Evolutionary conservation across 2,888 invertebrate species (phyloP), one percentile per base, ranked within the genome.

Genomic region (Automeris io): DNA sequence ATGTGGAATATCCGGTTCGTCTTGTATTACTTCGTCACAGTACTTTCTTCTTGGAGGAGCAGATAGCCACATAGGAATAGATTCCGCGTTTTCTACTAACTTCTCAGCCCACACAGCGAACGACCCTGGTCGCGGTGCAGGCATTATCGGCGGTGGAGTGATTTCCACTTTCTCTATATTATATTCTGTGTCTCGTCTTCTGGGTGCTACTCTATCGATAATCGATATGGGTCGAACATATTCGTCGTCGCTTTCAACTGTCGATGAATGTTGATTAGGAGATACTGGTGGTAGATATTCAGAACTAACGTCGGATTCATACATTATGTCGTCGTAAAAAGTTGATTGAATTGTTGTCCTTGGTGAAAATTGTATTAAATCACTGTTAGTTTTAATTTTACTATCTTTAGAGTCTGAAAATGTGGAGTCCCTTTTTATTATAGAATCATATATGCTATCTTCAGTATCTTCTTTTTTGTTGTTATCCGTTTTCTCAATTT

Each of bases 61-160:
- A 56, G 88, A 79, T 39, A 88, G 45, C 89, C 89, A 75, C 43
- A 71, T 41, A 49, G 89, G 76, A 58, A 90, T 67, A 2, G 87
- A 68, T 54, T 90, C 89, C 1, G 89, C 89, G 45, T 89, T 89
- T 45, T 88, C 83, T 2, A 89, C 70, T 43, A 90, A 49, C 68
- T 83, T 82, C 35, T 85, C 86, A 5, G 85, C 86, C 85, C 83
- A 85, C 16, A 74, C 66, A 0, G 83, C 80, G 21, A 85, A 43
- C 0, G 82, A 80, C 1, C 71, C 70, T 1, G 80, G 76, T 42
- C 80, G 61, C 2, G 86, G 85, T 4, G 85, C 82, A 2, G 70
- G 61, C 31, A 83, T 85, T 1, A 70, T 60, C 0, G 88, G 87
- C 1, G 89, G 89, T 2, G 89, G 85, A 4, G 88, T 72, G 3